A percentile compares a stretch with the other conserved stretches of the same genome.
Conservation (phyloP, 2,888 invertebrate genomes). For the Leucophora obtusa region DNA sequence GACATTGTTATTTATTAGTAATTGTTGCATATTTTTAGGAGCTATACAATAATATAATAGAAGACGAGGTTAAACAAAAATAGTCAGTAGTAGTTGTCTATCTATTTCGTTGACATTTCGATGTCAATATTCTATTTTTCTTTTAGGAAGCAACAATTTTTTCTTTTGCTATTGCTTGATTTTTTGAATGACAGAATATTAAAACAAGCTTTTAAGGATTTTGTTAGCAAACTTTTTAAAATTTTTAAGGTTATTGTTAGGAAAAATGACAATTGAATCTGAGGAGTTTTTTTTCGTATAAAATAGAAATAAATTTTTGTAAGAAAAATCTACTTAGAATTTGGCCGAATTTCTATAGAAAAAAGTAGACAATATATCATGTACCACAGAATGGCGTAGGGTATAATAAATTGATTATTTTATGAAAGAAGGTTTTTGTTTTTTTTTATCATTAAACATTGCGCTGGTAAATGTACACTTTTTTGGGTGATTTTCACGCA, state of each 20-base stretch:
- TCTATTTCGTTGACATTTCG: neutral
- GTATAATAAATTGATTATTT: too few species aligned
- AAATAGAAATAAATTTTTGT: too few species aligned
- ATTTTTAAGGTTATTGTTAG: neutral
- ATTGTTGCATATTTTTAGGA: conserved; percentile 53
- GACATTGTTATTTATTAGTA: neutral
- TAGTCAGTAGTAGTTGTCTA: neutral
- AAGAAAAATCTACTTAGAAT: too few species aligned
- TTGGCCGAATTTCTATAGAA: too few species aligned
- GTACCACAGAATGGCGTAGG: too few species aligned
- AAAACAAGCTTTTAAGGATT: neutral
- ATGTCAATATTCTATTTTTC: neutral
- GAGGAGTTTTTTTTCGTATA: too few species aligned
- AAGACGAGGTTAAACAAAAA: neutral
- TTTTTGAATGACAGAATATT: neutral
- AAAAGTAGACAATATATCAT: too few species aligned
- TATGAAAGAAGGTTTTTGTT: too few species aligned
- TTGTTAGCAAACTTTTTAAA: neutral
- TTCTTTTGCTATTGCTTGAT: neutral
- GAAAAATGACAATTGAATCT: neutral
- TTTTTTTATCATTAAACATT: too few species aligned
- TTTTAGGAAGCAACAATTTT: neutral
- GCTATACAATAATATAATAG: neutral
- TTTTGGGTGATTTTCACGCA: too few species aligned
- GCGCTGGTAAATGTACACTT: too few species aligned